phyloP scores from a whole-genome alignment of 2,113 vertebrate species.

The Azemiops feae region DNA sequence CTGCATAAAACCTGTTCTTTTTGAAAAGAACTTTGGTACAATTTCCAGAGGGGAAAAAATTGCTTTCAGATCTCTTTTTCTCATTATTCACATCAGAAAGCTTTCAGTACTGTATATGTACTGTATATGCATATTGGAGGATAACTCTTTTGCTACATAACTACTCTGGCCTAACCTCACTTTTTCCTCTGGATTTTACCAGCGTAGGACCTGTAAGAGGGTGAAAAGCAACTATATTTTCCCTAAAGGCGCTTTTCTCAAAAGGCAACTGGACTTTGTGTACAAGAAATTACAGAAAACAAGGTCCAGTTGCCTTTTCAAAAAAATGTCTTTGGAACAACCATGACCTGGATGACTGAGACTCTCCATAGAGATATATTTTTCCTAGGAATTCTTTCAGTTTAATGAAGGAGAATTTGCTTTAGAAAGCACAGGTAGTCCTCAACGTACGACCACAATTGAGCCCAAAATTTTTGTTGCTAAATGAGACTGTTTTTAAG shows the following conservation, averaged over 20 bases:
- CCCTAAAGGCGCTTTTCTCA: not conserved
- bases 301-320: not conserved
- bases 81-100: not conserved
- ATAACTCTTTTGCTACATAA: not conserved
- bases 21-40: not conserved
- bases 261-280: not conserved
- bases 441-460: too few species aligned
- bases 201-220: not conserved
- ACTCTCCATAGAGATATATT: not conserved
- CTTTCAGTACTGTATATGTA: not conserved
- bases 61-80: not conserved
- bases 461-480: too few species aligned
- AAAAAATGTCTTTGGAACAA: not conserved
- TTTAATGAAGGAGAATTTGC: not conserved
- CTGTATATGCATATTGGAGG: not conserved
- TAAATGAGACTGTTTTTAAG: too few species aligned
- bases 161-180: not conserved
- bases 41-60: not conserved
- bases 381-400: not conserved
- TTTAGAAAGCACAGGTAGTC: not conserved
- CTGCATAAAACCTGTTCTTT: not conserved
- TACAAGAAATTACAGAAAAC: not conserved
- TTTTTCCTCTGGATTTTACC: not conserved
- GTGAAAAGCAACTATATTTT: not conserved
- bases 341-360: not conserved